Percentiles rank a stretch among this genome's conserved stretches.
Conservation (phyloP, 2,888 invertebrate genomes). For the Venustoraphidia nigricollis region DNA sequence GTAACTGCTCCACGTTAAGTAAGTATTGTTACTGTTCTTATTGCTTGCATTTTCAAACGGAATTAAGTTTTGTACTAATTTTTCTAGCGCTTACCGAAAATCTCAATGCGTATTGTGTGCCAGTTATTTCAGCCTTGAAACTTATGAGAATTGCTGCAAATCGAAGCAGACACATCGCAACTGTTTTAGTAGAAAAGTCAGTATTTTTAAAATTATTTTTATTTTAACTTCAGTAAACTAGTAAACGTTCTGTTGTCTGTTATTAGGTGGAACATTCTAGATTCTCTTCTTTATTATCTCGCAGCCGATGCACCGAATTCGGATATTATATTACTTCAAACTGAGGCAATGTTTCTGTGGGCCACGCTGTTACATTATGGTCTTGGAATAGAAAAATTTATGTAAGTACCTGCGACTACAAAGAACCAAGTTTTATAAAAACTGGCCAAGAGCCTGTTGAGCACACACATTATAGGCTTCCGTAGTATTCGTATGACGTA, state of each 20-base stretch:
- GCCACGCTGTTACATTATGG: constrained; percentile 37
- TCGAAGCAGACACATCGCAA: constrained; percentile 38
- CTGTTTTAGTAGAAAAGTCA: constrained; percentile 33
- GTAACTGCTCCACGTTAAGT: no score
- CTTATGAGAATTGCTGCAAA: constrained; percentile 54
- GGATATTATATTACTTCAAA: constrained; percentile 41
- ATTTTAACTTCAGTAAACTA: background rate
- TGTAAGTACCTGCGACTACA: constrained; percentile 16
- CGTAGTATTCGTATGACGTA: no score
- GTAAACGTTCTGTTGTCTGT: constrained; percentile 13
- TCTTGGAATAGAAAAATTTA: constrained; percentile 30
- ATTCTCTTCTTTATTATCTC: constrained; percentile 37
- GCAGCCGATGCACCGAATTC: constrained; percentile 35
- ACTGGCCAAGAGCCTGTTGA: no score
- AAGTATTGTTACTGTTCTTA: background rate
- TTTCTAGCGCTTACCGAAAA: background rate
- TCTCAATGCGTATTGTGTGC: constrained; percentile 42
- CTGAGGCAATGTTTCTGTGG: constrained; percentile 43
- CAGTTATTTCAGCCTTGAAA: constrained; percentile 54
- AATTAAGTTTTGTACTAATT: constrained; percentile 5
- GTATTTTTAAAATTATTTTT: constrained; percentile 12
- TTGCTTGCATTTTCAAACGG: background rate
- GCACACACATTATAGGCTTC: no score
- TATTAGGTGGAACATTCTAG: constrained; percentile 32
- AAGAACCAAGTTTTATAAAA: background rate